phyloP scores from a whole-genome alignment of 2,113 vertebrate genomes.

The Tonatia bakeri region DNA sequence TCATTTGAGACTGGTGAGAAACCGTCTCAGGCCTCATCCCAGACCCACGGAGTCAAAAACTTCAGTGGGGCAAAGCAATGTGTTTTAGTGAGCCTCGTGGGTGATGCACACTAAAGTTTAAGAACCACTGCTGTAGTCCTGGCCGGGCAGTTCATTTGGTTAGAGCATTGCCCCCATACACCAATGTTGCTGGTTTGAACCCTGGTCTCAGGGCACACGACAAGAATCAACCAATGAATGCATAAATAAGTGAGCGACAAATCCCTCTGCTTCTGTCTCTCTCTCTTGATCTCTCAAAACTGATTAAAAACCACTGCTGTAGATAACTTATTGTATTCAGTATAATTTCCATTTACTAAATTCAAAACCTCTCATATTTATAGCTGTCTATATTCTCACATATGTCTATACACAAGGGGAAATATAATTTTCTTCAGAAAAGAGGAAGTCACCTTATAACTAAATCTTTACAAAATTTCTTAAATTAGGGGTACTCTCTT shows the following conservation, averaged over 20 bases:
- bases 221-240: too few species aligned
- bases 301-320: background rate
- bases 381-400: background rate
- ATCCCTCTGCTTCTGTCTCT: too few species aligned
- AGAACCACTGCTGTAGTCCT: background rate
- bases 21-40: background rate
- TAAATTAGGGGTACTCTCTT: background rate
- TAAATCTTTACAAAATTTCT: constrained; percentile 3
- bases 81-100: background rate
- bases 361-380: constrained; percentile 6
- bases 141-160: too few species aligned
- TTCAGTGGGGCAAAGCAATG: background rate
- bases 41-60: background rate
- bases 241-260: too few species aligned
- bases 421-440: constrained; percentile 6
- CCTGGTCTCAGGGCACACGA: too few species aligned
- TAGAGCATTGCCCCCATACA: too few species aligned
- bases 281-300: too few species aligned
- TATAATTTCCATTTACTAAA: constrained; percentile 12
- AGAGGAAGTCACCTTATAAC: background rate
- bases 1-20: background rate
- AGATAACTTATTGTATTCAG: background rate
- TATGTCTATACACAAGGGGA: background rate
- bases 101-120: background rate
- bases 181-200: too few species aligned